phyloP scores from a whole-genome alignment of 2,888 invertebrate genomes.

The Melanostoma scalare region DNA sequence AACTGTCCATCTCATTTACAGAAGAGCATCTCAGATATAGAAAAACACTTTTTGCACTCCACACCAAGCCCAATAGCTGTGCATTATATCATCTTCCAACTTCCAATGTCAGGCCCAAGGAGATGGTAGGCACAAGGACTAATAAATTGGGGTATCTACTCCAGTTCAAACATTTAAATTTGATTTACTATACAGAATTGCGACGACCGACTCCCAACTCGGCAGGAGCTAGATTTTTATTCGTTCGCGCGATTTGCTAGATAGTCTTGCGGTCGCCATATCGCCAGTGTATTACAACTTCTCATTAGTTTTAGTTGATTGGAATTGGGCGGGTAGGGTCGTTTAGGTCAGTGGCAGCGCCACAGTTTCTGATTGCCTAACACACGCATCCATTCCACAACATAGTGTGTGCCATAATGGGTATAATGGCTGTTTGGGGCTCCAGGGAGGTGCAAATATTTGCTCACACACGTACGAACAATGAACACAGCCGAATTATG shows the following conservation, averaged over 20 bases:
- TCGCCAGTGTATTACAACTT: constrained; percentile 19
- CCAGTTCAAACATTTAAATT: constrained; percentile 65
- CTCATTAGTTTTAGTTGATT: constrained; percentile 40
- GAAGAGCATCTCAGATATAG: constrained; percentile 4
- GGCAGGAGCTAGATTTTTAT: constrained; percentile 23
- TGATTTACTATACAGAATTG: constrained; percentile 51
- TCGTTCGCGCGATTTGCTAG: neutral
- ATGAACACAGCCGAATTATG: constrained; percentile 46
- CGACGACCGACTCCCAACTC: neutral
- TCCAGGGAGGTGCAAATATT: constrained; percentile 41
- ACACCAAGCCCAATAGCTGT: constrained; percentile 1
- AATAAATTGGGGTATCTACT: constrained; percentile 64
- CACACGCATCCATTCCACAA: constrained; percentile 47
- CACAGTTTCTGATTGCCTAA: constrained; percentile 51
- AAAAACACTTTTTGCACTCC: constrained; percentile 28
- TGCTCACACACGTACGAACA: constrained; percentile 39
- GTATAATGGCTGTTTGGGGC: constrained; percentile 15
- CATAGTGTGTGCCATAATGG: neutral
- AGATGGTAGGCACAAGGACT: constrained; percentile 11
- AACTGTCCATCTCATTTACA: constrained; percentile 51
- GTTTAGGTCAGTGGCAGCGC: constrained; percentile 13
- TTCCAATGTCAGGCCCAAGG: neutral
- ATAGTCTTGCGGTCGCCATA: constrained; percentile 56
- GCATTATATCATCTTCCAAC: constrained; percentile 24
- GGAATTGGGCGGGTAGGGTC: constrained; percentile 14